Base-by-base conservation (phyloP, 1,140 invertebrate species). In the Branchinecta lynchi region DNA sequence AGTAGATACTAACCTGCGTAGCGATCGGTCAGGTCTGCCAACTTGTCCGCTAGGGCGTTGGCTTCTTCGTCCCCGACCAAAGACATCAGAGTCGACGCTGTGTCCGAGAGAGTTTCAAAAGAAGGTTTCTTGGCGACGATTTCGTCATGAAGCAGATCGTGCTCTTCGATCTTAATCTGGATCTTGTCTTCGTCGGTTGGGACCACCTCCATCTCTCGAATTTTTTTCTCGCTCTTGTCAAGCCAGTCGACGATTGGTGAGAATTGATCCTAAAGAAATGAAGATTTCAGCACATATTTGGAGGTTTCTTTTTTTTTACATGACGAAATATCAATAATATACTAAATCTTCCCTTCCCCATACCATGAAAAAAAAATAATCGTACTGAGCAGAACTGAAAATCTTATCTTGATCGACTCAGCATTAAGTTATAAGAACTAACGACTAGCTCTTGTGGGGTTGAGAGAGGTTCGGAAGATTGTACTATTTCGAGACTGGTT, bases 151-250 rank as follows among this genome's bases (percentile, higher is more conserved):
- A 96, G 80, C 7, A 83, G 80, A 76, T 87, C 87, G 77, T 94
- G 92, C 76, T 95, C 90, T 43, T 86, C 81, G 51, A 95, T 88
- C 74, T 89, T 85, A 75, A 87, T 85, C 72, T 92, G 89, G 73
- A 95, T 94, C 78, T 93, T 93, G 75, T 94, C 90, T 76, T 96
- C 92, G 75, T 96, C 93, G 0, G 92, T 94, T 43, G 92, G 91
- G 70, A 95, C 87, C 0, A 92, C 80, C 76, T 94, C 90, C 84
- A 96, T 87, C 10, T 89, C 85, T 74, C 90, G 90, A 0, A 98
- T 85, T 74, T 89, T 88, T 72, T 90, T 88, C 75, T 96, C 92
- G 0, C 86, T 88, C 43, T 82, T 82, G 73, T 94, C 91, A n/a
- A 99, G 79, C 94, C 94, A 98, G 46, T 90, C 86, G 7, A 87